Conservation (phyloP, 2,113 vertebrate species). For the Tringa solitaria region DNA sequence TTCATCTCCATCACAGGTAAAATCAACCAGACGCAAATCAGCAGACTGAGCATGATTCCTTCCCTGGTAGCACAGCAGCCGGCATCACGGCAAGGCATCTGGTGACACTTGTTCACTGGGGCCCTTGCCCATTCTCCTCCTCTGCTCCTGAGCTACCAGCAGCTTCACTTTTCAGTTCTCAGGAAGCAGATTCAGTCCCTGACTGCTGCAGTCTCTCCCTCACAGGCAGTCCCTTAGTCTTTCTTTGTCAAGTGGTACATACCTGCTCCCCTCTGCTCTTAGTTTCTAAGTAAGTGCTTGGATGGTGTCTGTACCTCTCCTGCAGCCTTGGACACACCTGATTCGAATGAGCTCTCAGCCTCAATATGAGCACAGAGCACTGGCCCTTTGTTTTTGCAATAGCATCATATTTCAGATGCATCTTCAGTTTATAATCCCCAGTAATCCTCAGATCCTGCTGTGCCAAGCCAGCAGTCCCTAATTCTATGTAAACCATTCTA, state of each 20-base stretch:
- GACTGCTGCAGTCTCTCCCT: neutral
- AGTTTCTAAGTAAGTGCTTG: neutral
- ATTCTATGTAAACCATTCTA: constrained; percentile 6
- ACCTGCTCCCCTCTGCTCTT: neutral
- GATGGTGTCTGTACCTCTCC: neutral
- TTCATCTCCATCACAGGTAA: neutral
- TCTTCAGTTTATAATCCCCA: constrained; percentile 24
- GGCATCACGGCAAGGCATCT: neutral
- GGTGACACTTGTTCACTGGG: neutral
- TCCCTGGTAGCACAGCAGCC: neutral
- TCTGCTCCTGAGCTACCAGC: neutral
- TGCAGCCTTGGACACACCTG: neutral
- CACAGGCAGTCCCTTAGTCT: neutral
- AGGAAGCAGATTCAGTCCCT: neutral
- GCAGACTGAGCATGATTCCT: neutral
- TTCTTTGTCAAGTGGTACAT: neutral
- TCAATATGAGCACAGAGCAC: neutral
- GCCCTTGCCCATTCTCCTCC: neutral
- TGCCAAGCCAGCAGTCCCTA: constrained; percentile 23
- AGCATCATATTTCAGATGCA: constrained; percentile 20
- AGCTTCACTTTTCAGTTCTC: neutral
- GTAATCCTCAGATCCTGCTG: constrained; percentile 32
- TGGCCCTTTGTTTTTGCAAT: neutral
- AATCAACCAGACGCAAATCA: neutral
- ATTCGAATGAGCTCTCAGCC: neutral